Conservation (phyloP, 2,113 vertebrate genomes). For the Callipepla californica region DNA sequence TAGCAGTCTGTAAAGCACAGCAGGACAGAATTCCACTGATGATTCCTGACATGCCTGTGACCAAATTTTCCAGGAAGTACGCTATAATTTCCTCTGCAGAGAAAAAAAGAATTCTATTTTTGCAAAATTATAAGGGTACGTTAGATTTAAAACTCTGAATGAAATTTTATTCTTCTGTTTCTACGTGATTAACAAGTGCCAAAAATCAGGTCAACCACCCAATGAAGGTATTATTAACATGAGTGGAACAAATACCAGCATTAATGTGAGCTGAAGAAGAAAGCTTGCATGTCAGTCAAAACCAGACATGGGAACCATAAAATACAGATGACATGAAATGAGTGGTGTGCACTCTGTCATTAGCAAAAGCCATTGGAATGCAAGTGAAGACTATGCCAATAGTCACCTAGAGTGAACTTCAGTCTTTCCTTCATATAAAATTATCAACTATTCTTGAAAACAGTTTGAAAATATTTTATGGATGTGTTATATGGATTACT, state of each 20-base stretch:
- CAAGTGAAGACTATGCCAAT: background rate
- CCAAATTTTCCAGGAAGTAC: background rate
- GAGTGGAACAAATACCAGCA: background rate
- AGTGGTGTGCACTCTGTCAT: background rate
- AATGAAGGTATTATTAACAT: background rate
- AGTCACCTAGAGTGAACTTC: background rate
- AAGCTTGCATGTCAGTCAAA: background rate
- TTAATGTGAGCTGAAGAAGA: background rate
- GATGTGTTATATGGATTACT: background rate
- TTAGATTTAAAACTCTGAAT: background rate
- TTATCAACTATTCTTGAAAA: background rate
- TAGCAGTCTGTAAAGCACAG: background rate
- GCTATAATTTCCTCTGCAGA: background rate
- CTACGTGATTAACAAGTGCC: background rate
- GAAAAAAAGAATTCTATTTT: background rate
- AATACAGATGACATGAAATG: background rate
- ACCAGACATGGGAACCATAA: background rate
- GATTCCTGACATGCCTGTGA: background rate
- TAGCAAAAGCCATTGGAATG: background rate
- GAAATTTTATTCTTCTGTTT: background rate
- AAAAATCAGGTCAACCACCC: background rate
- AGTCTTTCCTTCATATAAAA: background rate
- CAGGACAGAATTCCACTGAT: background rate
- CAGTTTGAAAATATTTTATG: background rate
- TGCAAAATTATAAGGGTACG: rapidly evolving